Percentiles rank a stretch among this genome's conserved stretches.
Evolutionary conservation across 2,797 vertebrate species (phyloP).

Genomic region (Allobates femoralis): DNA sequence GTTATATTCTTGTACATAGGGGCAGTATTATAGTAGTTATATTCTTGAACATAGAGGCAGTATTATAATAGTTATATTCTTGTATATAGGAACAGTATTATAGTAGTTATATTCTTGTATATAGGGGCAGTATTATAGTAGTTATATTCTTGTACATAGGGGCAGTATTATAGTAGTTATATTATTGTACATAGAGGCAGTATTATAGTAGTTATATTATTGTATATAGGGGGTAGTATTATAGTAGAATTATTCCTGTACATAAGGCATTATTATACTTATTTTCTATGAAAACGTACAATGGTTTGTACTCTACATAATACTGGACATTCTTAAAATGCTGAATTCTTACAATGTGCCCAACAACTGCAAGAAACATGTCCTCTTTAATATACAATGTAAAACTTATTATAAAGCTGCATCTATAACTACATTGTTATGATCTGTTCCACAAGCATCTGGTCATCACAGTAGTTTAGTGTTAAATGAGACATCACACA

Average conservation of each 20-base stretch:
- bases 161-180: slow-evolving; percentile 13
- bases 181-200: neutral
- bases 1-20: neutral
- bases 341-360: too few relatives aligned
- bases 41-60: too few relatives aligned
- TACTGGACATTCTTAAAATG: neutral
- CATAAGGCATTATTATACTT: neutral
- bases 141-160: neutral
- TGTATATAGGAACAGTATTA: neutral
- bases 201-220: neutral
- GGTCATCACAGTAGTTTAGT: neutral
- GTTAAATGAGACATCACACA: slow-evolving; percentile 14
- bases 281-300: neutral
- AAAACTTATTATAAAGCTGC: neutral
- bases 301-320: too few relatives aligned
- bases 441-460: neutral
- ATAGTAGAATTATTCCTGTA: slow-evolving; percentile 1
- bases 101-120: neutral
- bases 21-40: slow-evolving; percentile 19
- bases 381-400: too few relatives aligned
- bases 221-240: neutral
- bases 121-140: neutral
- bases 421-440: neutral
- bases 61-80: slow-evolving; percentile 28
- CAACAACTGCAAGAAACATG: too few relatives aligned